Evolutionary conservation across 2,888 invertebrate genomes (phyloP).

Genomic region (Vesta saturnalis): DNA sequence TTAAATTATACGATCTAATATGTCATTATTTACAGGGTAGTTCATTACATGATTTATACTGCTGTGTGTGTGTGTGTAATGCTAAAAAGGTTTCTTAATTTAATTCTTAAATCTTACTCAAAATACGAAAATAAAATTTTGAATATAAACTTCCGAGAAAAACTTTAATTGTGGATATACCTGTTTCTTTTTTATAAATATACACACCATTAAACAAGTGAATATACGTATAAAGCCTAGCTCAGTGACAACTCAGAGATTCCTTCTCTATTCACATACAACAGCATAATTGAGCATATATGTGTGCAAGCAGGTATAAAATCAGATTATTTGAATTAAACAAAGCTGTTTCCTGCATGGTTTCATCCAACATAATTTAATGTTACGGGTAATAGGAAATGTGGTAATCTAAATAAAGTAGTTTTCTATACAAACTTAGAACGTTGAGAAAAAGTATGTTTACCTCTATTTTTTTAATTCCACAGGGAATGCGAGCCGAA

Average conservation of each 20-base stretch:
- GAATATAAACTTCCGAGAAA: no score
- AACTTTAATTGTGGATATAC: not conserved
- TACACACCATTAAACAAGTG: conserved; percentile 5
- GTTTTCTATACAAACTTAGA: not conserved
- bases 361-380: conserved; percentile 22
- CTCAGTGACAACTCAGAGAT: conserved; percentile 17
- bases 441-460: conserved; percentile 33
- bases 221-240: conserved; percentile 4
- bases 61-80: no score
- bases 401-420: conserved; percentile 21
- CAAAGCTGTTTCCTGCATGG: conserved; percentile 26
- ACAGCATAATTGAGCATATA: conserved; percentile 13
- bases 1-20: no score
- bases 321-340: conserved; percentile 27
- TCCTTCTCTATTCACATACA: conserved; percentile 15
- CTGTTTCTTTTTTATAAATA: not conserved
- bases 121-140: no score
- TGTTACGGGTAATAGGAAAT: conserved; percentile 15
- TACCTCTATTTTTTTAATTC: conserved; percentile 26
- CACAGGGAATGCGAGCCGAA: conserved; percentile 23
- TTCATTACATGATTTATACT: no score
- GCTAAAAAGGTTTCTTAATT: no score
- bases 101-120: no score
- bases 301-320: conserved; percentile 27
- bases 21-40: no score